Base-by-base conservation (phyloP, 2,888 invertebrate species). In the Cheilosia impressa region DNA sequence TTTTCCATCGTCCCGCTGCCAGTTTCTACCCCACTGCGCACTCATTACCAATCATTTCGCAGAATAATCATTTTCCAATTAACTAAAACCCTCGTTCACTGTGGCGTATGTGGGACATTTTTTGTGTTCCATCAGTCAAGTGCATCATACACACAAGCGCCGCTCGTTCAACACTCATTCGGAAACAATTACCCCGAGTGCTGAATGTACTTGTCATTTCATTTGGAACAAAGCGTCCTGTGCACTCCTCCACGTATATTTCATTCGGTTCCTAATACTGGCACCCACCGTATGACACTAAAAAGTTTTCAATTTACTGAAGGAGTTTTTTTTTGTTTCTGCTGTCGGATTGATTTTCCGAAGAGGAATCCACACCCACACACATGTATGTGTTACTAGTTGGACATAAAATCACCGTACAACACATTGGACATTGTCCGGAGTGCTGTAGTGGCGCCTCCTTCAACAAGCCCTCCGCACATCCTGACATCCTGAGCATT, bases 251-350 rank as follows among this genome's bases (percentile, higher is more conserved):
- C 19, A 10, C 15, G n/a, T 45, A 53, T 34, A 47, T 17, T 50
- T 22, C 41, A 69, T 63, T 60, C 38, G 65, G 69, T 52, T 31
- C 31, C 31, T 45, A 63, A 34, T 10, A 31, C 62, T 24, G 63
- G 27, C 31, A n/a, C 13, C 22, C 47, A 17, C 41, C 68, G 52
- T 73, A 53, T 79, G 69, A 60, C 79, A 62, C 53, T 75, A 45
- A 60, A 75, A 79, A 69, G 27, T 69, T 84, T 84, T 79, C 84
- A 75, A 84, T 79, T 75, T 79, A 79, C 68, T 83, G 41, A 45
- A 78, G 31, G 15, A 38, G 31, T 0, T 31, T 31, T 13, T 10
- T 38, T 68, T 57, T 78, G n/a, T 78, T 63, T 53, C 27, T 27
- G 6, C 6, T 7, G 45, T 53, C 52, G 47, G 63, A 84, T 79